Evolutionary conservation across 2,113 vertebrate species (phyloP).

Genomic region (Felis chaus): DNA sequence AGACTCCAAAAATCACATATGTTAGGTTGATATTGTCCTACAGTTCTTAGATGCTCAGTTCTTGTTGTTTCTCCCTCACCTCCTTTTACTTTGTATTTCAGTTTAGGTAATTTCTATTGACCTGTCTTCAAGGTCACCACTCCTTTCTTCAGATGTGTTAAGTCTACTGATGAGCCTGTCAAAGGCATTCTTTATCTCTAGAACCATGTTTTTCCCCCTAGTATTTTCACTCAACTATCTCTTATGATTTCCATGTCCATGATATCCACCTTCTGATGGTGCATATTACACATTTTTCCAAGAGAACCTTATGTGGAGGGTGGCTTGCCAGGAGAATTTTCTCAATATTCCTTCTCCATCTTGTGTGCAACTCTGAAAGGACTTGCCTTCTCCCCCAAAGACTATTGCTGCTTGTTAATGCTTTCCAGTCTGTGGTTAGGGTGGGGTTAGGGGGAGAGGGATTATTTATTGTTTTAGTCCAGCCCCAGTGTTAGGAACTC

Average conservation of each 20-base stretch:
- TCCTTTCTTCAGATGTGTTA: neutral
- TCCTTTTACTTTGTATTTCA: neutral
- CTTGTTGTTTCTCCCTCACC: no score
- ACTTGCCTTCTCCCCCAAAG: neutral
- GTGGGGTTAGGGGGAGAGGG: fast-evolving
- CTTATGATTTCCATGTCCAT: neutral
- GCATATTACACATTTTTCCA: neutral
- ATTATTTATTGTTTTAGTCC: neutral
- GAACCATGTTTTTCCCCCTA: neutral
- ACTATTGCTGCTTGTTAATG: neutral
- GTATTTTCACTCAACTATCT: neutral
- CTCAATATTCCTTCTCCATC: neutral
- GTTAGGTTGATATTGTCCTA: neutral
- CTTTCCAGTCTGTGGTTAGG: neutral
- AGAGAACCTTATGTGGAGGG: neutral
- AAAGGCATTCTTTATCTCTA: neutral
- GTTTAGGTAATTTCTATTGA: neutral
- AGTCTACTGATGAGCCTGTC: neutral
- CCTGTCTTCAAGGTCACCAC: neutral
- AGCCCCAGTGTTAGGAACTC: neutral
- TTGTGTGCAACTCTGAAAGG: neutral
- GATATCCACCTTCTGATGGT: neutral
- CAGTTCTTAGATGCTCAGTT: neutral
- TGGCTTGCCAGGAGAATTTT: neutral
- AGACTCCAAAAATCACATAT: neutral